These are phyloP conservation scores for Chlamydotis undulata DNA, from an alignment of 2,113 vertebrate genomes.

Conservation along the genomic window DNA sequence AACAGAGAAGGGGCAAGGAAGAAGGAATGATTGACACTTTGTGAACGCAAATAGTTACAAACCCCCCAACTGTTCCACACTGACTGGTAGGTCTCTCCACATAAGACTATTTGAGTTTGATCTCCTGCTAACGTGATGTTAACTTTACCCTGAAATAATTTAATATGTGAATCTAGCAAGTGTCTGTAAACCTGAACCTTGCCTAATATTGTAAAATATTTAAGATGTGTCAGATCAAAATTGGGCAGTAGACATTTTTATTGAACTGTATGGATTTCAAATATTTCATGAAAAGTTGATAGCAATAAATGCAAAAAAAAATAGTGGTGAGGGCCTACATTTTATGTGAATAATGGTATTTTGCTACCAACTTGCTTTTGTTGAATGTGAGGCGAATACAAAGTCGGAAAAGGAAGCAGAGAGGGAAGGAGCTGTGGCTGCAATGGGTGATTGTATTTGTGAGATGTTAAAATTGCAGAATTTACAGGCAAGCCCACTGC, in stretches of 20 bases:
- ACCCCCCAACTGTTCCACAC: neutral
- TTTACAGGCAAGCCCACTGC: neutral
- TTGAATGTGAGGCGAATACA: neutral
- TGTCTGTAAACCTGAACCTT: neutral
- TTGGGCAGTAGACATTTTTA: neutral
- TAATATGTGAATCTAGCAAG: neutral
- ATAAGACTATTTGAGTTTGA: neutral
- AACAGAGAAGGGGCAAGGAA: neutral
- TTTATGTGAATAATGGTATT: neutral
- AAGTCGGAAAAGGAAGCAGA: neutral
- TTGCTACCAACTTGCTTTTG: neutral
- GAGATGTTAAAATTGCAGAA: neutral
- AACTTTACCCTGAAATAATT: neutral
- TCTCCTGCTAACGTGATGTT: neutral
- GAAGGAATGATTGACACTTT: neutral
- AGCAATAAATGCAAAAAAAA: neutral
- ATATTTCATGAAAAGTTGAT: neutral
- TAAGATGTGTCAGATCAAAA: neutral
- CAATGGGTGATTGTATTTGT: neutral
- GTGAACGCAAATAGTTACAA: neutral
- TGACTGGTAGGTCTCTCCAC: neutral
- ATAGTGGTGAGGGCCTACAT: neutral
- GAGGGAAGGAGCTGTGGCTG: neutral
- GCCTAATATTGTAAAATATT: neutral
- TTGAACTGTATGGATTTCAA: neutral